Evolutionary conservation across 2,888 invertebrate genomes (phyloP), one percentile per base, ranked within the genome.

Genomic region (Myopa testacea): DNA sequence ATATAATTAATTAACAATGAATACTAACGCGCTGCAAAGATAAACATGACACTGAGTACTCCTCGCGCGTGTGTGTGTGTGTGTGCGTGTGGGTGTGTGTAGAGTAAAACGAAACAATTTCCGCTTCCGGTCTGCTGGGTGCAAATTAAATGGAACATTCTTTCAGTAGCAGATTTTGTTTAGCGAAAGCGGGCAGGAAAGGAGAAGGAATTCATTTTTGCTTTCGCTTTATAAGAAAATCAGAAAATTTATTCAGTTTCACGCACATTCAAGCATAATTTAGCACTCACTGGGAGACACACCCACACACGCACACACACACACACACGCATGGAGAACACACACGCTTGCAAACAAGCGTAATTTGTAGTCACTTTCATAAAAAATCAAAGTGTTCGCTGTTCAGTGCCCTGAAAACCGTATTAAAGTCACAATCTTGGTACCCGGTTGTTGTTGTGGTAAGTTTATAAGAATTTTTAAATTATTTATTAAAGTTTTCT

Each of bases 1-100:
- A 73, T 45, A 34, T 73, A 73, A 73, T 73, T 73, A 73, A 73
- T 73, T 72, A 62, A 73, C 45, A 73, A 16, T 73, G 73, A 62
- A 62, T 73, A 10, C 10, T 45, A 45, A 45, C 45, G 45, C 10
- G 45, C 6, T 45, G 45, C 45, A 45, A 45, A 10, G 45, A 26
- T 26, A 26, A 38, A 16, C 67, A 16, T 37, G 8, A 63, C 14
- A n/a, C 68, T n/a, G 5, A 12, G 50, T 50, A 40, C 10, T 37
- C 40, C 40, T 12, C 16, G 12, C 5, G 19, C 14, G 38, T 68
- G n/a, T 45, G 45, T 45, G 72, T 40, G 75, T 38, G 60, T 60
- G 45, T 76, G 62, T 55, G 58, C 50, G 52, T 26, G 52, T 40
- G 60, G 40, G 52, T 19, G 67, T 19, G 67, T 65, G 38, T 38